A percentile compares a stretch with the other conserved stretches of the same genome.
Evolutionary conservation across 1,140 invertebrate genomes (phyloP).

Genomic region (Notospermus geniculatus): DNA sequence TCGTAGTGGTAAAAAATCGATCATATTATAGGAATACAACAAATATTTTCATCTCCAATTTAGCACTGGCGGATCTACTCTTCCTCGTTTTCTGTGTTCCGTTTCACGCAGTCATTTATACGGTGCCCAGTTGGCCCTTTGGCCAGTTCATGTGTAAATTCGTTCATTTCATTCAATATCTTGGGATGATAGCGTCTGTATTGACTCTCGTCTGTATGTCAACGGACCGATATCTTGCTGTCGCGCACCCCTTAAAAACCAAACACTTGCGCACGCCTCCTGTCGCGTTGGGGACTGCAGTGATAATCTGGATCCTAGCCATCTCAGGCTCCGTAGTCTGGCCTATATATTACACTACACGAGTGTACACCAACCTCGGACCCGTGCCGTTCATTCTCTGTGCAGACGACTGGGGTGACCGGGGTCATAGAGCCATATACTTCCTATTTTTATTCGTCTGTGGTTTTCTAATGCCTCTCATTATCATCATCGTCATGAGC

Average conservation of each 20-base stretch:
- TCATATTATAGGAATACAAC: slow-evolving; percentile 77
- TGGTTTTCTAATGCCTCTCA: slow-evolving; percentile 74
- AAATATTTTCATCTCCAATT: slow-evolving; percentile 80
- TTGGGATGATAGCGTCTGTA: slow-evolving; percentile 63
- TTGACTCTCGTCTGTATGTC: slow-evolving; percentile 92
- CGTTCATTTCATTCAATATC: slow-evolving; percentile 62
- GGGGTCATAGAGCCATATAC: slow-evolving; percentile 16
- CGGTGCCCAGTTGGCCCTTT: slow-evolving; percentile 71
- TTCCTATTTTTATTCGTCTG: slow-evolving; percentile 23
- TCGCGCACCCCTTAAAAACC: slow-evolving; percentile 84
- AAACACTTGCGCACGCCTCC: slow-evolving; percentile 47
- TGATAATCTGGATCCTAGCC: slow-evolving; percentile 27
- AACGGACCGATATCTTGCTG: slow-evolving; percentile 85
- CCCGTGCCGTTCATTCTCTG: slow-evolving; percentile 15
- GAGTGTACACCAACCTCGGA: slow-evolving; percentile 16
- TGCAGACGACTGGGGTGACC: slow-evolving; percentile 23
- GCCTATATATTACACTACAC: slow-evolving; percentile 21
- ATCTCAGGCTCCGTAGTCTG: slow-evolving; percentile 17
- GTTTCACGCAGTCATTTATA: slow-evolving; percentile 49
- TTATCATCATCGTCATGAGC: slow-evolving; percentile 83
- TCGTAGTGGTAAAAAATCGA: slow-evolving; percentile 77
- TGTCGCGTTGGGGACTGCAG: slow-evolving; percentile 13
- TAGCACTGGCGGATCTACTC: slow-evolving; percentile 80
- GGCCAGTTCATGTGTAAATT: slow-evolving; percentile 81
- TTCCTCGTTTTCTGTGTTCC: slow-evolving; percentile 94